Evolutionary conservation across 2,113 vertebrate genomes (phyloP), one percentile per base, ranked within the genome.

Genomic region (Zosterops hypoxanthus): DNA sequence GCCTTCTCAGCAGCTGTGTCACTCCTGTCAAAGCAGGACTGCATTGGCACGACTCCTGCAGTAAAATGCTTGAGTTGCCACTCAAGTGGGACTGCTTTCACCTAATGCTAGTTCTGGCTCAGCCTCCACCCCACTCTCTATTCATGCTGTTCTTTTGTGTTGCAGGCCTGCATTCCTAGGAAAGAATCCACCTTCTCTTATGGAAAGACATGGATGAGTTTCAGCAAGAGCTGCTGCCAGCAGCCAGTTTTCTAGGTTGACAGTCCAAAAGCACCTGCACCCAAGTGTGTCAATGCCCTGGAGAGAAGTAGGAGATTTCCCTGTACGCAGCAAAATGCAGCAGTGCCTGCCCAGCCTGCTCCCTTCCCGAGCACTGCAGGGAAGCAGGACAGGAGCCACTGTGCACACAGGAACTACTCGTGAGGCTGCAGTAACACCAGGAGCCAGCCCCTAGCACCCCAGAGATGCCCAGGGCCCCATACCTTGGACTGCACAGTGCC

Each of bases 401-500:
- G 31, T 11, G 42, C 82, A 47, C 24, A 14, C 5, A 8, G 21
- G 33, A 72, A 41, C 53, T 10, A 46, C 16, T 22, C 17, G 7
- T 0, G 2, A 19, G 20, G 25, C 9, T 64, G 57, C 47, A 86
- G 71, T 1, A 20, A 47, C 65, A 31, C 20, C 49, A 34, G 5
- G 4, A n/a, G 24, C 5, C 20, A 56, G 36, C 36, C 59, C 29
- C 36, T 39, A 42, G 5, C 82, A 25, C 42, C 9, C 25, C 66
- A 21, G 80, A 61, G 63, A 39, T 6, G 46, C 36, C 60, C 64
- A 22, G 33, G 6, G 34, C 17, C 36, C n/a, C 90, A 8, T 95
- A 99, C 99, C 99, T 99, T 99, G 36, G 98, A 90, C 84, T 98
- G 98, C 57, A 98, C 95, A 2, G 98, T 96, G 31, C 98, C 99